Percentiles rank a stretch among this genome's conserved stretches.
These are phyloP conservation scores for Nomada ruficornis DNA, from an alignment of 2,888 invertebrate species.

Conservation along the genomic window DNA sequence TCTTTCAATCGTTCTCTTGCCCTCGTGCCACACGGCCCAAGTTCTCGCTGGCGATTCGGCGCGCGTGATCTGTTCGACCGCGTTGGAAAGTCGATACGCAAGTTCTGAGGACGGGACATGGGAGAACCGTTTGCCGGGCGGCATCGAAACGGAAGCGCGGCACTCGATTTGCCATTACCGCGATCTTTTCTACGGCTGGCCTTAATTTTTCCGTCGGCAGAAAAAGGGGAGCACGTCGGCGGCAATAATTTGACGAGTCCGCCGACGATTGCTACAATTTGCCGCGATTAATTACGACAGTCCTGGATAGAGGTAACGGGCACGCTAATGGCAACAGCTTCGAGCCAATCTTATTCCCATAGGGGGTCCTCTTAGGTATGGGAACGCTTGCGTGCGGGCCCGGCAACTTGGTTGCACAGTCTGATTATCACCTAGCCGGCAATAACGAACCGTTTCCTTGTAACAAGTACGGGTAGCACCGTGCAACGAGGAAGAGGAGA, in stretches of 20 bases:
- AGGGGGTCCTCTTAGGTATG: accelerated
- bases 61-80: too few species aligned
- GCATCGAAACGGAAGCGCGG: too few species aligned
- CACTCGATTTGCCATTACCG: too few species aligned
- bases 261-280: neutral
- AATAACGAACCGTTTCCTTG: neutral
- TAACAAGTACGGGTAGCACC: neutral
- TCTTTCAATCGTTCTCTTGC: neutral
- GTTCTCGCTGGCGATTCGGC: too few species aligned
- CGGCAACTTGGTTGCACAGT: neutral
- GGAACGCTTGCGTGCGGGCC: too few species aligned
- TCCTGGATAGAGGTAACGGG: neutral
- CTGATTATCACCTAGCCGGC: slow-evolving; percentile 17
- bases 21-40: too few species aligned
- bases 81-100: too few species aligned
- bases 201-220: too few species aligned
- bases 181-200: too few species aligned
- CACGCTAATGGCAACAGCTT: neutral
- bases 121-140: too few species aligned
- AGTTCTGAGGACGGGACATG: too few species aligned
- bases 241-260: neutral
- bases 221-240: neutral
- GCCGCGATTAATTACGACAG: slow-evolving; percentile 8
- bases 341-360: neutral
- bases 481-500: slow-evolving; percentile 21